phyloP scores from a whole-genome alignment of 2,797 vertebrate genomes.

The Epinephelus malabaricus region DNA sequence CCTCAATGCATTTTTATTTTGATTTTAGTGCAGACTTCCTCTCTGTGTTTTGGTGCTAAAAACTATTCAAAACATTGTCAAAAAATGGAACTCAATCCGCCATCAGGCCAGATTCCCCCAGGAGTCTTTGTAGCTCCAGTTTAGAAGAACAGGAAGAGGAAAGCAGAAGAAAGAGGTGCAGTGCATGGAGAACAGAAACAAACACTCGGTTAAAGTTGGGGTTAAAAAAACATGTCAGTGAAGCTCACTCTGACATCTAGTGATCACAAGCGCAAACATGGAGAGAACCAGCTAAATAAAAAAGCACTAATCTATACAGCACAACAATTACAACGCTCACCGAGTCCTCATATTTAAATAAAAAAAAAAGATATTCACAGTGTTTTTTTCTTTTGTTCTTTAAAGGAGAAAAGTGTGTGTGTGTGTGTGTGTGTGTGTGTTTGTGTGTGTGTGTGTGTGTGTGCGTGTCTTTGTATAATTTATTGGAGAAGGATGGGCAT shows the following conservation, averaged over 20 bases:
- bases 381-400: slow-evolving; percentile 12
- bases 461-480: background rate
- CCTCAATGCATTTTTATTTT: slow-evolving; percentile 58
- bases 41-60: slow-evolving; percentile 53
- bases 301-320: slow-evolving; percentile 31
- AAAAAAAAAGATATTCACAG: slow-evolving; percentile 25
- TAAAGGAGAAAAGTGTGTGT: background rate
- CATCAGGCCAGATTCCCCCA: background rate
- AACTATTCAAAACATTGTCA: slow-evolving; percentile 52
- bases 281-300: slow-evolving; percentile 36
- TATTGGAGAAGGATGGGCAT: background rate
- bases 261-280: slow-evolving; percentile 38
- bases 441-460: background rate
- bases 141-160: background rate
- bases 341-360: background rate
- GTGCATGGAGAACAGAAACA: slow-evolving; percentile 29
- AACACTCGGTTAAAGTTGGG: slow-evolving; percentile 9
- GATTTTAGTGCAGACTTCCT: slow-evolving; percentile 52
- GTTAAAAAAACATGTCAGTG: slow-evolving; percentile 18
- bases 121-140: background rate
- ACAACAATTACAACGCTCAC: slow-evolving; percentile 22
- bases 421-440: background rate
- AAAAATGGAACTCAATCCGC: slow-evolving; percentile 13
- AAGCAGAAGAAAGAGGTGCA: slow-evolving; percentile 7
- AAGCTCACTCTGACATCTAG: slow-evolving; percentile 37